Conservation (phyloP, 2,113 vertebrate genomes). For the Austrofundulus limnaeus region DNA sequence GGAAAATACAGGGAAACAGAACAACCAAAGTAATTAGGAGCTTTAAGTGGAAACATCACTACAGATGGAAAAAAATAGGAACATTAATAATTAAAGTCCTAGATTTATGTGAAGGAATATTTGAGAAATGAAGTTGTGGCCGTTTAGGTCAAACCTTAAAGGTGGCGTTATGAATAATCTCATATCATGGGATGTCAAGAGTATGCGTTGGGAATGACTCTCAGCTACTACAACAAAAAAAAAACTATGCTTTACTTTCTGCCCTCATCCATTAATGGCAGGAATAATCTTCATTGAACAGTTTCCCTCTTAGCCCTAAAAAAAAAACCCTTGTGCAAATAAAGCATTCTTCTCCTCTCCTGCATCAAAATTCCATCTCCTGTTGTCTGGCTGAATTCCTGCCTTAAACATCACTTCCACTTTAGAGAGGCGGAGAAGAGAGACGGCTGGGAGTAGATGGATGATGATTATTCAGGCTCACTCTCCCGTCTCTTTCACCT, state of each 20-base stretch:
- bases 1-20: constrained; percentile 27
- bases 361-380: constrained; percentile 42
- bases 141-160: no score
- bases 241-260: no score
- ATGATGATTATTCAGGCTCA: constrained; percentile 75
- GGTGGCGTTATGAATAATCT: no score
- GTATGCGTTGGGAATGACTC: no score
- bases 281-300: no score
- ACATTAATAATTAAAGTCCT: no score
- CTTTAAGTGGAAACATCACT: constrained; percentile 29
- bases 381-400: constrained; percentile 28
- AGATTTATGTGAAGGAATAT: no score
- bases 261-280: no score
- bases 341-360: constrained; percentile 23
- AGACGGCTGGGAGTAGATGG: constrained; percentile 59
- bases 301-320: background rate
- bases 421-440: constrained; percentile 58
- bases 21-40: constrained; percentile 22
- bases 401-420: constrained; percentile 59
- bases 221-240: no score
- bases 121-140: no score
- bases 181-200: no score
- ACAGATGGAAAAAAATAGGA: constrained; percentile 3
- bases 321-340: constrained; percentile 10
- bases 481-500: constrained; percentile 57